phyloP scores from a whole-genome alignment of 2,888 invertebrate genomes.

The Macrostomum cliftonense region DNA sequence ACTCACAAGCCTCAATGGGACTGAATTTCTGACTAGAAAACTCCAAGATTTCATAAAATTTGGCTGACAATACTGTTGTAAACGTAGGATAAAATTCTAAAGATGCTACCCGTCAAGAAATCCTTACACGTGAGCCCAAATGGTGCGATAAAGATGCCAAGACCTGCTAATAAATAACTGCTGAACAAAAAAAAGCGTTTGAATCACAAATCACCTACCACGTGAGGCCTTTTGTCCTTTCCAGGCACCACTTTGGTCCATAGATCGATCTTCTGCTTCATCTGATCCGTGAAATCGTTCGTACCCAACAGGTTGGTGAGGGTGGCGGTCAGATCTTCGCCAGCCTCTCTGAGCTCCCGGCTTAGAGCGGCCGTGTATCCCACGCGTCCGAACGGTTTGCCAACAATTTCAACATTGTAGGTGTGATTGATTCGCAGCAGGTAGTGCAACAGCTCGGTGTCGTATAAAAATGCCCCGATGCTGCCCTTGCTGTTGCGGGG shows the following conservation, averaged over 20 bases:
- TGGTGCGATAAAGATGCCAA: too few species aligned
- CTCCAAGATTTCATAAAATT: too few species aligned
- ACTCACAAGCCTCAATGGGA: too few species aligned
- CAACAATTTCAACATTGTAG: constrained; percentile 10
- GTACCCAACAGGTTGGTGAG: constrained; percentile 6
- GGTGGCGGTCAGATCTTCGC: constrained; percentile 3
- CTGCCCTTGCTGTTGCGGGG: constrained; percentile 1
- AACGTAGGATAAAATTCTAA: too few species aligned
- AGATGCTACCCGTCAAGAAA: too few species aligned
- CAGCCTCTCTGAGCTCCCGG: constrained; percentile 5
- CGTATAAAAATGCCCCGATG: constrained; percentile 11
- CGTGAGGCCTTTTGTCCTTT: too few species aligned
- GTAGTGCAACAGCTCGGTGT: constrained; percentile 9
- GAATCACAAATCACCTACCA: too few species aligned
- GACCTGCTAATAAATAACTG: too few species aligned
- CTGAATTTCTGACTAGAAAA: too few species aligned
- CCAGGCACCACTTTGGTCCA: constrained; percentile 9
- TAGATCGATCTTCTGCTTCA: constrained; percentile 7
- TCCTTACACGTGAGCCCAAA: too few species aligned
- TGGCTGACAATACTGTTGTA: too few species aligned
- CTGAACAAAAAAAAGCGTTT: too few species aligned
- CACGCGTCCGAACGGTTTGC: constrained; percentile 10
- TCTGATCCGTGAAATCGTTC: constrained; percentile 3
- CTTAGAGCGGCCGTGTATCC: constrained; percentile 8
- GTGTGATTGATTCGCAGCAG: constrained; percentile 1